phyloP scores from a whole-genome alignment of 2,113 vertebrate species.

The Cephalopholis sonnerati region DNA sequence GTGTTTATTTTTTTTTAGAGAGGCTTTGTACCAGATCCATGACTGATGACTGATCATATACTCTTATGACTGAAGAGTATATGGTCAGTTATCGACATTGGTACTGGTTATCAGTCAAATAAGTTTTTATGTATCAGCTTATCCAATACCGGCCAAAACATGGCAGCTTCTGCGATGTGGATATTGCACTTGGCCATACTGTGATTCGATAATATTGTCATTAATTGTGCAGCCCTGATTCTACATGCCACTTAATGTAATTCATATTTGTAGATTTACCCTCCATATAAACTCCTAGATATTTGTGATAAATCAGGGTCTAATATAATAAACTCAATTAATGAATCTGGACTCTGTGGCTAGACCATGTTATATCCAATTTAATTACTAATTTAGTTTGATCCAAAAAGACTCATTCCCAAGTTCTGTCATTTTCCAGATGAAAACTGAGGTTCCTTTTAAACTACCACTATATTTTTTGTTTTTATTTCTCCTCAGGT shows the following conservation, averaged over 20 bases:
- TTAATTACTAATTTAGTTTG: not conserved
- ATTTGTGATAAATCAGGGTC: not conserved
- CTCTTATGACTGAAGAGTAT: too few species aligned
- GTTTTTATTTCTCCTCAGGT: conserved; percentile 81
- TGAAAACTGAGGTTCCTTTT: not conserved
- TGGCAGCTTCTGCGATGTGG: too few species aligned
- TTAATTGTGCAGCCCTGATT: not conserved
- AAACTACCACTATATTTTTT: not conserved
- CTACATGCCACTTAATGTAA: not conserved
- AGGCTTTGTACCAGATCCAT: not conserved
- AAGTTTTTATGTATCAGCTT: too few species aligned
- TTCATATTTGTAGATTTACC: not conserved
- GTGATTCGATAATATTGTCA: too few species aligned
- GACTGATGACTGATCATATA: not conserved
- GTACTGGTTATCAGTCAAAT: too few species aligned
- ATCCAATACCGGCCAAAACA: too few species aligned
- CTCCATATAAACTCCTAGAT: not conserved
- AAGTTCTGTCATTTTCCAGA: not conserved
- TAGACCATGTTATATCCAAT: not conserved
- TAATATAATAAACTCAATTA: not conserved
- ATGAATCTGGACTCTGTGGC: not conserved
- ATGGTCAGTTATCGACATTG: too few species aligned
- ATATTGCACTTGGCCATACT: too few species aligned
- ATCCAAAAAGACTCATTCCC: too few species aligned
- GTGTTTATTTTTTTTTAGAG: not conserved